phyloP scores from a whole-genome alignment of 2,888 invertebrate species.

The Catocala sponsa region DNA sequence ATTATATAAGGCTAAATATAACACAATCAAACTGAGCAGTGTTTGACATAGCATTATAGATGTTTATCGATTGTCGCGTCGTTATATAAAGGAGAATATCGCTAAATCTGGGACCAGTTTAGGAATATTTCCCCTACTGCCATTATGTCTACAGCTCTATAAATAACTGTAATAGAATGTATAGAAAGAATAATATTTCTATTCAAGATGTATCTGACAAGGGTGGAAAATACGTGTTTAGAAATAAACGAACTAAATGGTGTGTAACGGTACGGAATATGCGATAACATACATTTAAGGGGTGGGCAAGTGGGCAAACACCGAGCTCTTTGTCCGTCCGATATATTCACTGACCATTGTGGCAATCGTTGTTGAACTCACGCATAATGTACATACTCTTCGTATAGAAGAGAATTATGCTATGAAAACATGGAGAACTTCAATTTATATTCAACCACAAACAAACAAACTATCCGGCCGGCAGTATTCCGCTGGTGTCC shows the following conservation, averaged over 20 bases:
- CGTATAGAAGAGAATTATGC: no score
- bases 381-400: no score
- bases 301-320: no score
- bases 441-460: no score
- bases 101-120: conserved; percentile 1
- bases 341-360: no score
- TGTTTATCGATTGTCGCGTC: conserved; percentile 24
- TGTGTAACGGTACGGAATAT: conserved; percentile 8
- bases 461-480: no score
- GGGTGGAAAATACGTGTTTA: conserved; percentile 27
- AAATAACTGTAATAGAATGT: conserved; percentile 20
- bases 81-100: conserved; percentile 9
- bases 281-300: not conserved
- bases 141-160: conserved; percentile 19
- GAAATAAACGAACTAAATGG: conserved; percentile 27
- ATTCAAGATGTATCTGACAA: conserved; percentile 34
- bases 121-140: conserved; percentile 13
- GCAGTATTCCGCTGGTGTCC: no score
- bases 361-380: no score
- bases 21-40: conserved; percentile 9
- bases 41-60: conserved; percentile 24
- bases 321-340: no score
- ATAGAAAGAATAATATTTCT: conserved; percentile 21
- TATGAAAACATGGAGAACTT: no score
- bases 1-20: conserved; percentile 12